Conservation (phyloP, 2,113 vertebrate species). For the Podiceps cristatus region DNA sequence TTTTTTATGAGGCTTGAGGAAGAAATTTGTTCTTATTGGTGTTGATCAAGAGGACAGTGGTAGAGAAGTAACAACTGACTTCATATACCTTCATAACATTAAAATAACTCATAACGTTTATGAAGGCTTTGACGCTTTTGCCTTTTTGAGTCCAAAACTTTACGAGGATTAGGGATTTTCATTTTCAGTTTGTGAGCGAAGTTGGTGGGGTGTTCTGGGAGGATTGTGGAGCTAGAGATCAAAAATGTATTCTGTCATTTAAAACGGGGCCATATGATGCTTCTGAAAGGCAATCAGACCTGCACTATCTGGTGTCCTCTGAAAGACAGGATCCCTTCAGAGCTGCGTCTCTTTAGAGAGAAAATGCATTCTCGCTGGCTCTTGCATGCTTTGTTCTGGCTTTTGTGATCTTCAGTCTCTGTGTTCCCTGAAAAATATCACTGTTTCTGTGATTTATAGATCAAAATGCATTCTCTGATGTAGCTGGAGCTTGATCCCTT, state of each 20-base stretch:
- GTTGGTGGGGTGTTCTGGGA: not conserved
- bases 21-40: not conserved
- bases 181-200: not conserved
- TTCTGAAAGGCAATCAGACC: slow-evolving; percentile 30
- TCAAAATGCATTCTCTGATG: slow-evolving; percentile 48
- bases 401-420: slow-evolving; percentile 58
- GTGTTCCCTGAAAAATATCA: slow-evolving; percentile 31
- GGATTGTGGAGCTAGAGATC: not conserved
- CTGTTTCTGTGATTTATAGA: slow-evolving; percentile 57
- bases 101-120: not conserved
- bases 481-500: slow-evolving; percentile 29
- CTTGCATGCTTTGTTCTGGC: slow-evolving; percentile 53
- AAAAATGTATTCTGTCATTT: slow-evolving; percentile 4
- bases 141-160: not conserved
- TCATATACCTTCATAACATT: not conserved
- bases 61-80: not conserved
- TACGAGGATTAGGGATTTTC: not conserved
- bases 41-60: not conserved
- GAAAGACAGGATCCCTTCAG: slow-evolving; percentile 23
- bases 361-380: slow-evolving; percentile 3
- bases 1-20: not conserved
- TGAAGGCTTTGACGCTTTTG: not conserved
- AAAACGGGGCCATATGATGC: not conserved
- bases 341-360: not conserved
- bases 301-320: not conserved